Evolutionary conservation across 2,113 vertebrate species (phyloP).

Genomic region (Dicentrarchus labrax): DNA sequence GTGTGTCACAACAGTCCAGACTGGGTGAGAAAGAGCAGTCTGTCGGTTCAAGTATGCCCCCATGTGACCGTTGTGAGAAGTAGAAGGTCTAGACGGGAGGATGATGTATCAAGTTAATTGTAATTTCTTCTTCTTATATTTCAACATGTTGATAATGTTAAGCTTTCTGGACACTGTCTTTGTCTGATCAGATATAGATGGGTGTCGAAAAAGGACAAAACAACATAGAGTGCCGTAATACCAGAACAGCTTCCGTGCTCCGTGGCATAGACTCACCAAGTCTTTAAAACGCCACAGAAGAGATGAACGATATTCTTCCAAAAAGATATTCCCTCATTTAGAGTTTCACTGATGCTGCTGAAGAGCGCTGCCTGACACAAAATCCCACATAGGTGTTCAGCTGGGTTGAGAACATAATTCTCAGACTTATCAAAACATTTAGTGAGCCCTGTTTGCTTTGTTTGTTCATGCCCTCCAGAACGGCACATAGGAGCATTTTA

Average conservation of each 20-base stretch:
- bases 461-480: no score
- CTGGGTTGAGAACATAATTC: not conserved
- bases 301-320: not conserved
- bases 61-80: constrained; percentile 78
- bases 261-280: not conserved
- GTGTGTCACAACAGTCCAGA: constrained; percentile 53
- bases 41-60: constrained; percentile 82
- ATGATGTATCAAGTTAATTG: not conserved
- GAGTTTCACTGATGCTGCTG: not conserved
- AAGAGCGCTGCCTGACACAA: not conserved
- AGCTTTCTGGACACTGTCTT: not conserved
- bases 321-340: not conserved
- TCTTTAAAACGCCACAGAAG: not conserved
- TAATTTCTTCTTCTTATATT: not conserved
- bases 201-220: not conserved
- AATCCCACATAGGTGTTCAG: not conserved
- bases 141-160: not conserved
- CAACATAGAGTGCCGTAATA: not conserved
- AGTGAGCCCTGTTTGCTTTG: not conserved
- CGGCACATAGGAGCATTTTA: not conserved
- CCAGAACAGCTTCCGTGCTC: not conserved
- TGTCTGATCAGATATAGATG: not conserved
- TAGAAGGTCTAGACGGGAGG: constrained; percentile 26
- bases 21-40: constrained; percentile 53
- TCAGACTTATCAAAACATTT: not conserved